Base-by-base conservation (phyloP, 2,113 vertebrate genomes). In the Crypturellus undulatus region DNA sequence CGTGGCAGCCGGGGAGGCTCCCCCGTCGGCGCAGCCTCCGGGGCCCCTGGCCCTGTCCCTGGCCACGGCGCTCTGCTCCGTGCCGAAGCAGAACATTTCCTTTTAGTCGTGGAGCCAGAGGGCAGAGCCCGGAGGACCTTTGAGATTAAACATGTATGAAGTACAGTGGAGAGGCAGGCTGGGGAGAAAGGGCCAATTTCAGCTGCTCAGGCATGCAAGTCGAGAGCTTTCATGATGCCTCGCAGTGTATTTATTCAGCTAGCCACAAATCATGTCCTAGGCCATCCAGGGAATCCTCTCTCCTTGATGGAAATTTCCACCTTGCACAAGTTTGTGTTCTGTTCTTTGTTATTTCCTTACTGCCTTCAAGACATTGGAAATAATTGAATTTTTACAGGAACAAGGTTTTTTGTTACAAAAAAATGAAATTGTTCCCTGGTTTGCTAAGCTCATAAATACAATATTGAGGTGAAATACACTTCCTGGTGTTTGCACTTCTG, bases 81-180 rank as follows among this genome's bases (percentile, higher is more conserved):
- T 91, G 88, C 96, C 81, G 65, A 86, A 92, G 90, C 93, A 87
- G 93, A 97, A 96, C 79, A 77, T 93, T 96, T 89, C 79, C 65
- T 91, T 96, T 97, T 78, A 96, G 95, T 94, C 92, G 94, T 30
- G 56, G 93, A 94, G 93, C 73, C 93, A 79, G 77, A 96, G 95
- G 96, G 93, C 91, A 87, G 51, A 56, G 63, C 84, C 89, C 60
- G 0, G 71, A 94, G 95, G 91, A 93, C 87, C 88, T 94, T 85
- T 92, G 87, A 81, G 96, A 97, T 92, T 83, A 97, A 97, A 95
- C 82, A 83, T 70, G 54, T 38, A 72, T 67, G 64, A 96, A 79
- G 82, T 68, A 87, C 82, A 84, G 69, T 89, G 77, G 71, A 20
- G 60, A 68, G 21, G 25, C 64, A 49, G 76, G 36, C 45, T n/a